phyloP scores from a whole-genome alignment of 2,888 invertebrate genomes.

The Micoletzkya japonica region DNA sequence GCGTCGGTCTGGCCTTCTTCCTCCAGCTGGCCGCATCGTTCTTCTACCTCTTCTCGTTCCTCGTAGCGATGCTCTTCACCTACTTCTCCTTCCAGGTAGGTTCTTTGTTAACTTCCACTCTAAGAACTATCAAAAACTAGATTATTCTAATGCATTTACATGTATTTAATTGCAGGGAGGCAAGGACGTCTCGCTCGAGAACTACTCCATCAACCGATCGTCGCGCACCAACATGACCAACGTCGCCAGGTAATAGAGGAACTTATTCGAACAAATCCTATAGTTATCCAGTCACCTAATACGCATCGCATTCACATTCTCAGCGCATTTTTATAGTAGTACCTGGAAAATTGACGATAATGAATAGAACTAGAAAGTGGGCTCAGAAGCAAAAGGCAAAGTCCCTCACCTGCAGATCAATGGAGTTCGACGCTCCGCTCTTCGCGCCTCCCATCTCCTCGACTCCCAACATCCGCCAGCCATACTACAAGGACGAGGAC shows the following conservation, averaged over 20 bases:
- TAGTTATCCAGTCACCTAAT: too few relatives aligned
- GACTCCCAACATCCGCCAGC: constrained; percentile 31
- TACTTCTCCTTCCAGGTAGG: constrained; percentile 53
- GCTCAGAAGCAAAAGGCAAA: too few relatives aligned
- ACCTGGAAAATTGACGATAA: too few relatives aligned
- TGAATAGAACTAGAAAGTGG: neutral
- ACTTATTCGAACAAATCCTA: too few relatives aligned
- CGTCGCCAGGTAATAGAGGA: constrained; percentile 58
- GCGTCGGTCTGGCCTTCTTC: constrained; percentile 62
- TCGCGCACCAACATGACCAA: constrained; percentile 62
- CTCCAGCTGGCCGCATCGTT: constrained; percentile 61
- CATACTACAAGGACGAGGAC: constrained; percentile 39
- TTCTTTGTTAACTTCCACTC: neutral
- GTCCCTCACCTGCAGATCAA: constrained; percentile 54
- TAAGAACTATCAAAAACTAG: neutral
- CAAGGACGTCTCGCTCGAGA: constrained; percentile 49
- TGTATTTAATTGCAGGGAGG: too few relatives aligned
- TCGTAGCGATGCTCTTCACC: constrained; percentile 58
- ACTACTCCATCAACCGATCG: constrained; percentile 55
- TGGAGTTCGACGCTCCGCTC: constrained; percentile 58
- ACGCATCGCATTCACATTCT: too few relatives aligned
- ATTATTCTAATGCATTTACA: too few relatives aligned
- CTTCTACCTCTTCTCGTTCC: constrained; percentile 58
- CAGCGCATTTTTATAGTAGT: too few relatives aligned
- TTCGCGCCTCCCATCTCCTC: constrained; percentile 45